A percentile compares a stretch with the other conserved stretches of the same genome.
Conservation (phyloP, 2,888 invertebrate genomes). For the Parasteatoda lunata region DNA sequence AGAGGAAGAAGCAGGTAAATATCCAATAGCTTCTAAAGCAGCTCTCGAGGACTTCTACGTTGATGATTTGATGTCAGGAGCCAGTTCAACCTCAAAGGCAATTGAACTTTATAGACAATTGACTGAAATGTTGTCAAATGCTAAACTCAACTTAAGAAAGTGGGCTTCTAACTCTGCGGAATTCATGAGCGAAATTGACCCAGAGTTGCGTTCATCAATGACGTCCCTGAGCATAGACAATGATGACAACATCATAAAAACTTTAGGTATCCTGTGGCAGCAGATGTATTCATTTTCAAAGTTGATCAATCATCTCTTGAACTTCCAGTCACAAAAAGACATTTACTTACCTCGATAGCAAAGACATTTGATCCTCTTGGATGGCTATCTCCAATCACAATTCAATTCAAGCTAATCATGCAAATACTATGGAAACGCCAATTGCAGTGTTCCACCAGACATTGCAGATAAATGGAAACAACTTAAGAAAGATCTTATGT, state of each 20-base stretch:
- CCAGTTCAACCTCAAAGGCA: constrained; percentile 66
- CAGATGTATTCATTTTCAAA: constrained; percentile 10
- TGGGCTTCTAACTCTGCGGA: constrained; percentile 1
- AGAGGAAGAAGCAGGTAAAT: constrained; percentile 69
- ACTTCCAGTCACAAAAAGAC: background rate
- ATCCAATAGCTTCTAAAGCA: constrained; percentile 61
- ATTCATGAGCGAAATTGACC: background rate
- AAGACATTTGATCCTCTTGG: constrained; percentile 67
- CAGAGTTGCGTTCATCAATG: background rate
- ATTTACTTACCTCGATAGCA: background rate
- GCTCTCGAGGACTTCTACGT: constrained; percentile 71
- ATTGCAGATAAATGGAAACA: constrained; percentile 21
- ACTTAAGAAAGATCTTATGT: constrained; percentile 8
- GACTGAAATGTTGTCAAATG: background rate
- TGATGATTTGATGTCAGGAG: constrained; percentile 71
- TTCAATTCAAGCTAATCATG: constrained; percentile 43
- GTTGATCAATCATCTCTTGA: background rate
- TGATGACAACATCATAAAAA: constrained; percentile 24
- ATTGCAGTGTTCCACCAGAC: constrained; percentile 52
- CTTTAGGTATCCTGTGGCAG: constrained; percentile 12
- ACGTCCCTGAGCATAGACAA: constrained; percentile 17
- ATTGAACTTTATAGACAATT: constrained; percentile 45
- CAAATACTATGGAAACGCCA: constrained; percentile 70
- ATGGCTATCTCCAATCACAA: constrained; percentile 57
- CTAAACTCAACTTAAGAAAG: background rate